phyloP scores from a whole-genome alignment of 2,797 vertebrate genomes.

The Pantherophis alleghaniensis region DNA sequence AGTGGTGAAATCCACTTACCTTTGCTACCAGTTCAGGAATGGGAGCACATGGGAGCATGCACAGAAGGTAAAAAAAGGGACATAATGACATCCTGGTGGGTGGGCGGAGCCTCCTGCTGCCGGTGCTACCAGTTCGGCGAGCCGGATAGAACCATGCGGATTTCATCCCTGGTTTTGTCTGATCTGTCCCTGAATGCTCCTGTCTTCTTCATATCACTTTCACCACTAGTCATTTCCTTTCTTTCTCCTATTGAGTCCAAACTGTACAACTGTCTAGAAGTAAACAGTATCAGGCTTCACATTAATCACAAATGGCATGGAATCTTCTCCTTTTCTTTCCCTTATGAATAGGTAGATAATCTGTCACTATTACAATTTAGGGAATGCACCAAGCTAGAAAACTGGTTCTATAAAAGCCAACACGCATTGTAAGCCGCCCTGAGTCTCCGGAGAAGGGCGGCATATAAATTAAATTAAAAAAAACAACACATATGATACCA shows the following conservation, averaged over 20 bases:
- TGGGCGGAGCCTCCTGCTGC: too few relatives aligned
- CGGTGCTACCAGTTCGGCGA: too few relatives aligned
- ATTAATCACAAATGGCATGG: neutral
- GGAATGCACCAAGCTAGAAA: neutral
- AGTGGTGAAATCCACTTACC: too few relatives aligned
- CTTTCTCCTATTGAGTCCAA: neutral
- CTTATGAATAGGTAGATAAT: neutral
- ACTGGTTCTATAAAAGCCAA: neutral
- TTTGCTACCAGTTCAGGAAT: too few relatives aligned
- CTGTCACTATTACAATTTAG: neutral
- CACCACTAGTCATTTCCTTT: neutral
- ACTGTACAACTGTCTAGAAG: neutral
- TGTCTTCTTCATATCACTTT: neutral
- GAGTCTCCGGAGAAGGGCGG: too few relatives aligned
- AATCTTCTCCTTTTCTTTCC: neutral
- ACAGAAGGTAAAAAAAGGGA: too few relatives aligned
- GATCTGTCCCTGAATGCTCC: neutral
- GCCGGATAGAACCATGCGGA: too few relatives aligned
- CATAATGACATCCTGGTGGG: too few relatives aligned
- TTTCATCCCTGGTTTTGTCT: too few relatives aligned
- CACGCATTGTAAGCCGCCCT: too few relatives aligned
- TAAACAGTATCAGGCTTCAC: neutral
- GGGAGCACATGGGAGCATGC: too few relatives aligned
- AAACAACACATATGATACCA: neutral
- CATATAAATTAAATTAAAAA: too few relatives aligned